Base-by-base conservation (phyloP, 2,113 vertebrate genomes). In the Dicerorhinus sumatrensis region DNA sequence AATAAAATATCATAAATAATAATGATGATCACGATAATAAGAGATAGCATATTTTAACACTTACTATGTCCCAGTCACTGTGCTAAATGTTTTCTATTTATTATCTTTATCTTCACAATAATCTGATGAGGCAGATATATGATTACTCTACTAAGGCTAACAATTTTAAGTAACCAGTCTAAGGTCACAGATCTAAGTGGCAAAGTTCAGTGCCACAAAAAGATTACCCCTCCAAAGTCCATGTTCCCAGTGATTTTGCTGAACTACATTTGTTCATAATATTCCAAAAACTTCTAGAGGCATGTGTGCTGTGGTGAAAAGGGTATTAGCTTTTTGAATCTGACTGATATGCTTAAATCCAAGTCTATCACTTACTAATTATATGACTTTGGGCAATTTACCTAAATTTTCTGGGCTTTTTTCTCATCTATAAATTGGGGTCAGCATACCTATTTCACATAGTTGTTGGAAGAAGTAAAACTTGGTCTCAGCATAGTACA, bases 1-100 rank as follows among this genome's bases (percentile, higher is more conserved):
- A 95, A 92, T 73, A 91, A 97, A 93, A 92, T 76, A 83, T 33
- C 27, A 31, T 94, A 79, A 88, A 77, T 65, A 94, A 89, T 65
- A 79, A 84, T 42, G 31, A 63, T 65, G n/a, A 72, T 84, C 36
- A 69, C 70, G 51, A 79, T 77, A 36, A 83, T 88, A 93, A 81
- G 48, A 88, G 76, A 86, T 77, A 65, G 11, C 39, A 56, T 95
- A 87, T 94, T 95, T 91, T 94, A 91, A 84, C 9, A 92, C 23
- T 89, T 62, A 96, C 6, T 91, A 18, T 17, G 13, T 85, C 21
- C 11, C 9, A 77, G 51, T 36, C 39, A 48, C 21, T 84, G 12
- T 70, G 75, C 27, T 83, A 79, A 77, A 67, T 91, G 33, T 65
- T 92, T 84, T 92, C 65, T 82, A 87, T 67, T 76, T 87, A 60